These are phyloP conservation scores for Anarhynchus alexandrinus DNA, from an alignment of 2,113 vertebrate species.

Conservation along the genomic window DNA sequence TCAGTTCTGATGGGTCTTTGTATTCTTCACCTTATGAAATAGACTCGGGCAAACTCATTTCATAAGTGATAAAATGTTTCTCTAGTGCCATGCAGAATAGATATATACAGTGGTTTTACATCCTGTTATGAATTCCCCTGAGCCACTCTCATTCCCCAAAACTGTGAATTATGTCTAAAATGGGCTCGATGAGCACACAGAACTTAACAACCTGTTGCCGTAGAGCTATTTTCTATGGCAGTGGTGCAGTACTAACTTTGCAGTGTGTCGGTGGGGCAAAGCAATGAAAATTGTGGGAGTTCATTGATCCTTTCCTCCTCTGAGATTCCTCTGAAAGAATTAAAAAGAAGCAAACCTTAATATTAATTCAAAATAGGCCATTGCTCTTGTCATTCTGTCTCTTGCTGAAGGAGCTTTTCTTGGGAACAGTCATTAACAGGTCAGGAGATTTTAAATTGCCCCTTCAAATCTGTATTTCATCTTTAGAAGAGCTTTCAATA, in stretches of 20 bases:
- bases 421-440: conserved; percentile 54
- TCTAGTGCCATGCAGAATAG: not conserved
- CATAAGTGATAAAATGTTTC: not conserved
- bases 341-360: conserved; percentile 39
- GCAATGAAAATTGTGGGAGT: conserved; percentile 19
- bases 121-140: not conserved
- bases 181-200: not conserved
- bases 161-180: not conserved
- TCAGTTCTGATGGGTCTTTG: not conserved
- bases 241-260: conserved; percentile 17
- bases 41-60: not conserved
- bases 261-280: not conserved
- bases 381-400: conserved; percentile 53
- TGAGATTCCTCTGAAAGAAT: conserved; percentile 54
- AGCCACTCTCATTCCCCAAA: not conserved
- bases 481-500: conserved; percentile 35
- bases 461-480: not conserved
- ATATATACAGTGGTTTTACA: not conserved
- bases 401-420: conserved; percentile 32
- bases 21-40: not conserved
- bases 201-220: not conserved
- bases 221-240: conserved; percentile 3
- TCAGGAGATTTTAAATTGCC: conserved; percentile 52
- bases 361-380: conserved; percentile 44
- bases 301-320: conserved; percentile 27